phyloP scores from a whole-genome alignment of 2,113 vertebrate species.

The Leucoraja erinaceus region DNA sequence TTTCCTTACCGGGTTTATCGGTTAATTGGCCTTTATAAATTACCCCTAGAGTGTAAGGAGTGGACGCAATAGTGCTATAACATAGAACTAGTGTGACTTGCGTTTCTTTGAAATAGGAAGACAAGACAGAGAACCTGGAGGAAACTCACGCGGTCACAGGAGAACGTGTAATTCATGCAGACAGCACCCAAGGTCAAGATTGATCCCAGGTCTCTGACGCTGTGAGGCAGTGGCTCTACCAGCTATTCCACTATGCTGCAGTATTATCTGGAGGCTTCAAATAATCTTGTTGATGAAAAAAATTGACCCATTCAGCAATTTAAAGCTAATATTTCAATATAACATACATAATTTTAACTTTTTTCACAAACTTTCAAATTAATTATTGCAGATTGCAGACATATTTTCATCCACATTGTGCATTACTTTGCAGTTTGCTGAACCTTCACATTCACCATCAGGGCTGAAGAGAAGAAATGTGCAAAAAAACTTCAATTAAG shows the following conservation, averaged over 20 bases:
- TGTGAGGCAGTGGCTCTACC: too few relatives aligned
- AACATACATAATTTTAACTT: neutral
- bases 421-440: neutral
- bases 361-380: neutral
- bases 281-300: neutral
- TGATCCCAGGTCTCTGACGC: too few relatives aligned
- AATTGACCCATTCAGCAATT: neutral
- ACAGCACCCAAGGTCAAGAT: too few relatives aligned
- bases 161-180: too few relatives aligned
- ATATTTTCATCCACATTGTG: neutral
- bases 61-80: too few relatives aligned
- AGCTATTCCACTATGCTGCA: neutral
- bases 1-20: too few relatives aligned
- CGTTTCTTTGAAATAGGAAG: too few relatives aligned
- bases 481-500: neutral
- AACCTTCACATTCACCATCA: neutral
- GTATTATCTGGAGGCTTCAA: neutral
- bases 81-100: too few relatives aligned
- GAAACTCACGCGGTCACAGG: neutral
- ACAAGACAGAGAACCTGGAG: neutral
- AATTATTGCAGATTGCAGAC: neutral
- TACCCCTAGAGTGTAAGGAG: too few relatives aligned
- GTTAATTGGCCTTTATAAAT: too few relatives aligned
- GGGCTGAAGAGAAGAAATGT: neutral
- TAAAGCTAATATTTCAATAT: neutral